These are phyloP conservation scores for Conomelus anceps DNA, from an alignment of 2,888 invertebrate genomes.

Conservation along the genomic window DNA sequence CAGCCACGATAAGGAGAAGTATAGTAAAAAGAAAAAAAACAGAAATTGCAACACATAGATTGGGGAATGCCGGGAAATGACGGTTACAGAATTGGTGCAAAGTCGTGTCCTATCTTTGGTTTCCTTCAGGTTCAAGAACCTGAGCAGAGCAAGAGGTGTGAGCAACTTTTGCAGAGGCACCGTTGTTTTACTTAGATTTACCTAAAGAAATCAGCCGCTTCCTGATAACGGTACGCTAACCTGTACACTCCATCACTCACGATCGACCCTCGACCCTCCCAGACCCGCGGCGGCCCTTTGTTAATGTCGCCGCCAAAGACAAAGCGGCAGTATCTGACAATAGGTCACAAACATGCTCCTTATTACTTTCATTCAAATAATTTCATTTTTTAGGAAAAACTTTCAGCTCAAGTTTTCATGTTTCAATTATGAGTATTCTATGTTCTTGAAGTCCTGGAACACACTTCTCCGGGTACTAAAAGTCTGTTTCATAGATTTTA, in stretches of 20 bases:
- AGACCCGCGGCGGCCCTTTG: neutral
- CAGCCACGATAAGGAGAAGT: neutral
- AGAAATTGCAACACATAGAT: neutral
- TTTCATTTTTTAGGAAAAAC: too few species aligned
- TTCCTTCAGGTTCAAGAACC: slow-evolving; percentile 1
- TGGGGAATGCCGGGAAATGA: neutral
- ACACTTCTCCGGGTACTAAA: too few species aligned
- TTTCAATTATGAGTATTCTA: too few species aligned
- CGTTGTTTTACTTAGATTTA: slow-evolving; percentile 10
- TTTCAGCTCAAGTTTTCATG: too few species aligned
- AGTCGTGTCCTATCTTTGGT: neutral
- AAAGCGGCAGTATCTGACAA: neutral
- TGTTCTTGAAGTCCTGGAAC: too few species aligned
- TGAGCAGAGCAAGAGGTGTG: neutral
- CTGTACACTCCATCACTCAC: neutral
- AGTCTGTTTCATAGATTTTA: too few species aligned
- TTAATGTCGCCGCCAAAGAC: too few species aligned
- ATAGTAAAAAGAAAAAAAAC: neutral
- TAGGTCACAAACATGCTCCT: neutral
- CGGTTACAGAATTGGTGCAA: slow-evolving; percentile 1
- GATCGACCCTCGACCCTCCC: too few species aligned
- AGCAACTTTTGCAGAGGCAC: neutral
- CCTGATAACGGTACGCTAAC: slow-evolving; percentile 6
- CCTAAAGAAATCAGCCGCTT: slow-evolving; percentile 3
- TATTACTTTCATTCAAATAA: too few species aligned